Conservation (phyloP, 2,113 vertebrate species). For the Gadus chalcogrammus region DNA sequence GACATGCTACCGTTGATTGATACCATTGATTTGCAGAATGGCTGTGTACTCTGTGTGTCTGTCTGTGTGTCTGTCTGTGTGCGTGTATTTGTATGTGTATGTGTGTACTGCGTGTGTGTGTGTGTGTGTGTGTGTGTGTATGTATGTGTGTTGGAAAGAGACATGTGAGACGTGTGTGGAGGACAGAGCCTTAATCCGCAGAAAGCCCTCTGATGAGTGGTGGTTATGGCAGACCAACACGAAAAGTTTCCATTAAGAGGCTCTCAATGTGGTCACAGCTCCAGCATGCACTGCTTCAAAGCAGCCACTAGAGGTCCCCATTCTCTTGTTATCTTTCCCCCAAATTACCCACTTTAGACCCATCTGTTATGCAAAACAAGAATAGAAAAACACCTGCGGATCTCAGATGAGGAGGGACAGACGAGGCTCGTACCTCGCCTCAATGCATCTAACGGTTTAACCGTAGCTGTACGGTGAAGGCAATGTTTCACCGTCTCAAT, state of each 20-base stretch:
- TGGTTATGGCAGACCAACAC: too few relatives aligned
- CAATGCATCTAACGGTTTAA: too few relatives aligned
- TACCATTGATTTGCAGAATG: too few relatives aligned
- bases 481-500: too few relatives aligned
- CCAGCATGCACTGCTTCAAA: constrained; percentile 1
- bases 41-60: too few relatives aligned
- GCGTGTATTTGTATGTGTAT: too few relatives aligned
- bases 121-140: constrained; percentile 14
- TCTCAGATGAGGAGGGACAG: too few relatives aligned
- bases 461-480: too few relatives aligned
- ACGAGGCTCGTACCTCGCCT: too few relatives aligned
- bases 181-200: not conserved
- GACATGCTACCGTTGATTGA: not conserved
- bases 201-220: not conserved
- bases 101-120: not conserved
- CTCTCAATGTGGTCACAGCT: not conserved
- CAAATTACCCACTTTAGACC: not conserved
- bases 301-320: constrained; percentile 55
- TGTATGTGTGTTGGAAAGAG: not conserved
- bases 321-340: constrained; percentile 8
- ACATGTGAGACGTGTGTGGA: not conserved
- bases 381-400: too few relatives aligned
- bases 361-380: too few relatives aligned
- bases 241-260: too few relatives aligned
- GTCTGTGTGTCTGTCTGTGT: not conserved